These are phyloP conservation scores for Aphaenogaster floridana DNA, from an alignment of 1,140 invertebrate genomes.

Conservation along the genomic window DNA sequence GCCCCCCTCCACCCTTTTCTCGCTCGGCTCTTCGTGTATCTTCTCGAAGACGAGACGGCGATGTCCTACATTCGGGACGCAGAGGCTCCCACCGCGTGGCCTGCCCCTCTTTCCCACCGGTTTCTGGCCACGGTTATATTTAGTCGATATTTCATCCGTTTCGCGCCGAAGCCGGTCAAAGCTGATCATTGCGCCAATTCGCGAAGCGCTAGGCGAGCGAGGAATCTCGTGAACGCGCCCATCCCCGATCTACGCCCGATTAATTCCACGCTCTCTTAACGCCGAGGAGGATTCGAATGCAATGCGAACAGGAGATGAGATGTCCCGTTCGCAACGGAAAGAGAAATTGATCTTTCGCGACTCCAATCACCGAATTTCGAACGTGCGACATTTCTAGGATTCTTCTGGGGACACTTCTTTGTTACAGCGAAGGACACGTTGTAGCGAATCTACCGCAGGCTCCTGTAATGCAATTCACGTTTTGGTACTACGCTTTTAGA, in stretches of 20 bases:
- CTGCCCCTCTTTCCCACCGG: slow-evolving; percentile 72
- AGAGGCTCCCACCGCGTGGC: slow-evolving; percentile 65
- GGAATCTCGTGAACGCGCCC: slow-evolving; percentile 38
- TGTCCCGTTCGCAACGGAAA: neutral
- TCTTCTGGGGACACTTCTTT: neutral
- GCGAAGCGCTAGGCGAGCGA: slow-evolving; percentile 51
- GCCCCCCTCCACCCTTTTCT: neutral
- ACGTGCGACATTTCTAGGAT: neutral
- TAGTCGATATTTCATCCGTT: slow-evolving; percentile 83
- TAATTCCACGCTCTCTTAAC: slow-evolving; percentile 2
- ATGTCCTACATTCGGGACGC: slow-evolving; percentile 82
- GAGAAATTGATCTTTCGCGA: neutral
- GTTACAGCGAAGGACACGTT: neutral
- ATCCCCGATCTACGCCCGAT: slow-evolving; percentile 19
- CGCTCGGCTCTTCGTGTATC: slow-evolving; percentile 65
- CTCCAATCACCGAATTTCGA: neutral
- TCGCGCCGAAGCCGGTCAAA: slow-evolving; percentile 79
- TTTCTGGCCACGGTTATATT: slow-evolving; percentile 81
- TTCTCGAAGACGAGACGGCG: slow-evolving; percentile 77
- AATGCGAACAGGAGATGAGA: neutral
- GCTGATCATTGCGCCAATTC: slow-evolving; percentile 78
- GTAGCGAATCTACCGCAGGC: neutral
- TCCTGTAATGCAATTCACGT: neutral
- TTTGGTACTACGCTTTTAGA: neutral
- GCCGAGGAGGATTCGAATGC: neutral